These are phyloP conservation scores for Channa striata DNA, from an alignment of 2,797 vertebrate species.

Conservation along the genomic window DNA sequence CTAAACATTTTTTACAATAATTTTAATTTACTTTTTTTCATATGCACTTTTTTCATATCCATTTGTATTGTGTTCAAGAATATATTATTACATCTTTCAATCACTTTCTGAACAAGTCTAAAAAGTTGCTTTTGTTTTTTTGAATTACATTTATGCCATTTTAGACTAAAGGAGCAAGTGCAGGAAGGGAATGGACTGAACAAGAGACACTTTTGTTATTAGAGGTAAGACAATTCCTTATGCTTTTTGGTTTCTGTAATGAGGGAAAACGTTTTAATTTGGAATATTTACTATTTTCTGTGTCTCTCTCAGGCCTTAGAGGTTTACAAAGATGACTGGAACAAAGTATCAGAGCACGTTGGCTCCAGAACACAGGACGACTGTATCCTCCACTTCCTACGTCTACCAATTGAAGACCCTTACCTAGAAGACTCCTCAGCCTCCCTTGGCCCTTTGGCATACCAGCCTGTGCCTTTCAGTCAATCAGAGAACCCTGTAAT, in stretches of 20 bases:
- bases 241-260: background rate
- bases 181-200: constrained; percentile 96
- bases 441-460: constrained; percentile 94
- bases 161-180: constrained; percentile 95
- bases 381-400: constrained; percentile 96
- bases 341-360: constrained; percentile 97
- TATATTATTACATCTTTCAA: background rate
- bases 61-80: background rate
- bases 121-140: background rate
- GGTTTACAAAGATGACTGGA: constrained; percentile 99
- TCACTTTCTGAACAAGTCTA: background rate
- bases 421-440: constrained; percentile 95
- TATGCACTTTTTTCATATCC: too few relatives aligned
- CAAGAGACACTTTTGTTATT: constrained; percentile 95
- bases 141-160: constrained; percentile 19
- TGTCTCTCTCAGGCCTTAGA: constrained; percentile 88
- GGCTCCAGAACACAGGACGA: constrained; percentile 97
- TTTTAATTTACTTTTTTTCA: too few relatives aligned
- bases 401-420: constrained; percentile 96
- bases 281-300: background rate
- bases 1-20: too few relatives aligned
- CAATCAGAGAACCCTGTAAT: constrained; percentile 98
- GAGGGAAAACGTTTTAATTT: background rate
- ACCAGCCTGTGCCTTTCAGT: constrained; percentile 96
- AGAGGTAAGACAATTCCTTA: constrained; percentile 84